phyloP scores from a whole-genome alignment of 2,888 invertebrate genomes.

The Noctua pronuba region DNA sequence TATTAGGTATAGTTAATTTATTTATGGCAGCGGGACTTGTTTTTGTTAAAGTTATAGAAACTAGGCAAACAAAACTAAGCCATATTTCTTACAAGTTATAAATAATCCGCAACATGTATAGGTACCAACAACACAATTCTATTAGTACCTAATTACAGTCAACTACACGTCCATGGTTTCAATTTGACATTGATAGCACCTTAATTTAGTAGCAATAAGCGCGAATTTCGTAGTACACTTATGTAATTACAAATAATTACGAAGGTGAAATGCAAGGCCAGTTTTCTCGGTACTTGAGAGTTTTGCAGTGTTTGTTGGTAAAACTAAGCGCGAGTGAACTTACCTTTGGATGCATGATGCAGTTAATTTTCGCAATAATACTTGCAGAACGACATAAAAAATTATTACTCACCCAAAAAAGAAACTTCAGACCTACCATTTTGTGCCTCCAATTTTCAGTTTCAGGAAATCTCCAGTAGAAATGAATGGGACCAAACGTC shows the following conservation, averaged over 20 bases:
- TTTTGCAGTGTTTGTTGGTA: neutral
- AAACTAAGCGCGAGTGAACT: neutral
- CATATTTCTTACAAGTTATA: neutral
- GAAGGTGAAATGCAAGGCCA: neutral
- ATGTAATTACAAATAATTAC: neutral
- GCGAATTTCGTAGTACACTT: neutral
- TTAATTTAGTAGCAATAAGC: neutral
- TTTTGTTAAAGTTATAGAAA: conserved; percentile 18
- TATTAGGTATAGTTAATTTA: conserved; percentile 26
- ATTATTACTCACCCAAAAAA: neutral
- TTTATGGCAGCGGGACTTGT: conserved; percentile 8
- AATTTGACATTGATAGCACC: neutral
- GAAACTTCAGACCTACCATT: neutral
- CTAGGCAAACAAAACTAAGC: conserved; percentile 15
- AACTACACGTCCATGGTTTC: neutral
- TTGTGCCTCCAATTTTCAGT: neutral
- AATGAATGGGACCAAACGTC: neutral
- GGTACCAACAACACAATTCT: neutral
- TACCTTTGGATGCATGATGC: neutral
- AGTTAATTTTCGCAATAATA: neutral
- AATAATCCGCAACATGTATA: neutral
- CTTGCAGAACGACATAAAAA: no score
- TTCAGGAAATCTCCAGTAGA: neutral
- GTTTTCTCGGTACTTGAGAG: neutral
- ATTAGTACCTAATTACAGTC: neutral